Conservation (phyloP, 2,888 invertebrate species). For the Philopedon plagiatum region DNA sequence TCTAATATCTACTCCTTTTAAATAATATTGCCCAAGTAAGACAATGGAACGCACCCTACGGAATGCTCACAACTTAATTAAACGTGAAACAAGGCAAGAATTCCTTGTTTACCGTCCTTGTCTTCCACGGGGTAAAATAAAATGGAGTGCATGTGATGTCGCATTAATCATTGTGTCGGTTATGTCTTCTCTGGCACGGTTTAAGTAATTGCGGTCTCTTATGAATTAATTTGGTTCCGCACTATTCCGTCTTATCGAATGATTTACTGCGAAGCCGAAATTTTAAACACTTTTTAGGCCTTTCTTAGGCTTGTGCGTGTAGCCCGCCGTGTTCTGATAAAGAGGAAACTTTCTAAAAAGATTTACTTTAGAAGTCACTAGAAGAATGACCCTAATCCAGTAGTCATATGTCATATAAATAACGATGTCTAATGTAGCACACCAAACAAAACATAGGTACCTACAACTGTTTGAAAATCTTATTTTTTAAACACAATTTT, state of each 20-base stretch:
- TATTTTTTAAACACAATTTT: too few relatives aligned
- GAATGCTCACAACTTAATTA: slow-evolving; percentile 10
- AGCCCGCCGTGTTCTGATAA: too few relatives aligned
- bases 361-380: too few relatives aligned
- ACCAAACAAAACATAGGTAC: too few relatives aligned
- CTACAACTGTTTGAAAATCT: too few relatives aligned
- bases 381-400: too few relatives aligned
- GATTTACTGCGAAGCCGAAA: slow-evolving; percentile 3
- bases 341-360: too few relatives aligned
- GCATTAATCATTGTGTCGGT: slow-evolving; percentile 33
- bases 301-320: too few relatives aligned
- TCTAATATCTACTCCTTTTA: slow-evolving; percentile 9
- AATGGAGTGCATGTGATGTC: slow-evolving; percentile 19
- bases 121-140: slow-evolving; percentile 7
- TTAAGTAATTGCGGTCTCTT: slow-evolving; percentile 13
- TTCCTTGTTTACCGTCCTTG: slow-evolving; percentile 6
- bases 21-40: slow-evolving; percentile 6
- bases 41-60: slow-evolving; percentile 3
- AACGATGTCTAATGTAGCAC: too few relatives aligned
- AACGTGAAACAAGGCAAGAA: slow-evolving; percentile 6
- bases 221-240: slow-evolving; percentile 20
- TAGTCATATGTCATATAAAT: too few relatives aligned
- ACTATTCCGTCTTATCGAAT: slow-evolving; percentile 1
- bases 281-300: not conserved
- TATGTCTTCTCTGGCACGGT: slow-evolving; percentile 13